Conservation (phyloP, 2,113 vertebrate genomes). For the Eclectus roratus region DNA sequence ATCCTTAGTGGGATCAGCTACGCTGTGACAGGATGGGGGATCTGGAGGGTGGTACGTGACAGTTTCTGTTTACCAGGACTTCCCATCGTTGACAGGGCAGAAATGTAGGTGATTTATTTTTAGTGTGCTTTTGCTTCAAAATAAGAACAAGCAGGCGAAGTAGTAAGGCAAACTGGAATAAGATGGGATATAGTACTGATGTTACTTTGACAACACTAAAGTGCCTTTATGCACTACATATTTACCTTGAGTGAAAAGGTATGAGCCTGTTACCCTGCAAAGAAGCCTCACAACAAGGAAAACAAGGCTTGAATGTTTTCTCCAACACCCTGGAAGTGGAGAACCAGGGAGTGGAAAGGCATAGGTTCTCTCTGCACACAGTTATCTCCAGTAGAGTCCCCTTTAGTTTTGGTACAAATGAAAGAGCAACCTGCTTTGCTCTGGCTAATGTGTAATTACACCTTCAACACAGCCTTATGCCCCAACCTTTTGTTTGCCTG, state of each 20-base stretch:
- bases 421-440: neutral
- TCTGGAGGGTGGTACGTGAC: neutral
- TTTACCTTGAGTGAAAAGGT: neutral
- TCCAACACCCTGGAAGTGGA: neutral
- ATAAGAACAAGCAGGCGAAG: neutral
- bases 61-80: neutral
- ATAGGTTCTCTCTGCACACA: neutral
- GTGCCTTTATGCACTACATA: neutral
- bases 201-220: neutral
- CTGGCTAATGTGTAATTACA: conserved; percentile 27
- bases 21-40: neutral
- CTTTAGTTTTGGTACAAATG: neutral
- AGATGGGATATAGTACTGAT: neutral
- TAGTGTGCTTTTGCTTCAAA: neutral
- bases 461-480: conserved; percentile 8
- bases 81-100: neutral
- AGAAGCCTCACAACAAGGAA: neutral
- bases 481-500: neutral
- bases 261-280: rapidly evolving
- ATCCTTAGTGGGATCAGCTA: neutral
- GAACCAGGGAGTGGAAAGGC: neutral
- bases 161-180: neutral
- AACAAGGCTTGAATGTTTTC: neutral
- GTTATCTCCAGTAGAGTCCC: neutral
- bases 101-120: neutral